Percentiles rank a stretch among this genome's conserved stretches.
Conservation (phyloP, 1,140 invertebrate genomes). For the Lamellibrachia luymesi region DNA sequence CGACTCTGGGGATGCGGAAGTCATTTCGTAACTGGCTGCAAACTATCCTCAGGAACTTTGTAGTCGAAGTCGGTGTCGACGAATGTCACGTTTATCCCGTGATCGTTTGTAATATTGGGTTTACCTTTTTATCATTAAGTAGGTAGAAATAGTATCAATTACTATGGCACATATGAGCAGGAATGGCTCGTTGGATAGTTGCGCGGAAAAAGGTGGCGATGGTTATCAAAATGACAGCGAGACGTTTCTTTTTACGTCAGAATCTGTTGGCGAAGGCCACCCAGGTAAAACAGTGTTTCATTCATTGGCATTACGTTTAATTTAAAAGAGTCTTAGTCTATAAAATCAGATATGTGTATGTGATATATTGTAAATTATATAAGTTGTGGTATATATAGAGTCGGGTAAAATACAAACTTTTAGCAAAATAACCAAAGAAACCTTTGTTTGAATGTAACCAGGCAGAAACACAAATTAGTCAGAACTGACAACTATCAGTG, state of each 20-base stretch:
- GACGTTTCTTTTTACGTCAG: constrained; percentile 93
- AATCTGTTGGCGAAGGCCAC: constrained; percentile 98
- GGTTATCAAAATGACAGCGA: neutral
- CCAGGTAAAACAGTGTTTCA: constrained; percentile 60
- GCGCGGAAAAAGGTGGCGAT: neutral
- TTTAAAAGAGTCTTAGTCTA: too few relatives aligned
- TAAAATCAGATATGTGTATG: too few relatives aligned
- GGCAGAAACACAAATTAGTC: too few relatives aligned
- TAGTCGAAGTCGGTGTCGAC: neutral
- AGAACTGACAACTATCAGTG: too few relatives aligned
- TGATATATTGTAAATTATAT: too few relatives aligned
- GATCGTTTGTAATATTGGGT: neutral
- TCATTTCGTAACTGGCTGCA: neutral
- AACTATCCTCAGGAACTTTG: neutral
- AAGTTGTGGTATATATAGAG: too few relatives aligned
- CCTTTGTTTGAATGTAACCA: too few relatives aligned
- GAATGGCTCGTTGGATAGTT: neutral
- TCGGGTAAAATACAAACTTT: too few relatives aligned
- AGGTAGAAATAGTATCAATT: neutral
- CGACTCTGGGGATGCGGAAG: neutral
- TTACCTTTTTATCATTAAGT: neutral
- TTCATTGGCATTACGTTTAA: too few relatives aligned
- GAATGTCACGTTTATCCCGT: neutral
- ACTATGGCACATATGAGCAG: neutral
- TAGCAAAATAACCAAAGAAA: too few relatives aligned